Evolutionary conservation across 2,113 vertebrate species (phyloP), one percentile per base, ranked within the genome.

Genomic region (Sinocyclocheilus anophthalmus): DNA sequence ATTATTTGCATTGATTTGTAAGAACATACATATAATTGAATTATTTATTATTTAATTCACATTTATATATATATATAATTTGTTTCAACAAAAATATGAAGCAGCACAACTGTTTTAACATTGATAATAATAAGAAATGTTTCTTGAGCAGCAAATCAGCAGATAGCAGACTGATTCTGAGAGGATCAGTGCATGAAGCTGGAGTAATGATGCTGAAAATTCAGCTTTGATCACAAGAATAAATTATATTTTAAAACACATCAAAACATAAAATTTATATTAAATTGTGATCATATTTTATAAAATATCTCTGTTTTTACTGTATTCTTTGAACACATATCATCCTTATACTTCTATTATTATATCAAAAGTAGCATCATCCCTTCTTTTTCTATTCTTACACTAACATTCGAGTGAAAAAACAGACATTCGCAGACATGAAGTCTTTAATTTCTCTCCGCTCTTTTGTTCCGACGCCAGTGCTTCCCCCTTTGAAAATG

Each of bases 401-500:
- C 79, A 59, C 65, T 39, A 76, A 37, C 70, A 82, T 48, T 81
- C 63, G 8, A 5, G 45, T 57, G 12, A 88, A 80, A 75, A 79
- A 84, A 33, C 70, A 33, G 85, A 26, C 26, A 26, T 26, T 26
- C 26, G 26, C 26, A 26, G 26, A 91, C 92, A 91, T 91, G 92
- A 92, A 93, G 92, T 90, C 91, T 92, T 93, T 94, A 88, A 93
- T 93, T 94, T 93, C 86, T 86, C 63, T 90, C 89, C 39, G 10
- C 85, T 92, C 91, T 92, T 95, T 94, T 93, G 90, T 93, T 90
- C 90, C 85, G 50, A 91, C 90, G 88, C 90, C 81, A 88, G 84
- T 81, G 91, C 91, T 93, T 88, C 76, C 80, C 93, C 92, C 91
- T 92, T 94, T 91, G 91, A 90, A 87, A 91, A 93, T 93, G 93